Evolutionary conservation across 2,888 invertebrate genomes (phyloP), one percentile per base, ranked within the genome.

Genomic region (Patella pellucida): DNA sequence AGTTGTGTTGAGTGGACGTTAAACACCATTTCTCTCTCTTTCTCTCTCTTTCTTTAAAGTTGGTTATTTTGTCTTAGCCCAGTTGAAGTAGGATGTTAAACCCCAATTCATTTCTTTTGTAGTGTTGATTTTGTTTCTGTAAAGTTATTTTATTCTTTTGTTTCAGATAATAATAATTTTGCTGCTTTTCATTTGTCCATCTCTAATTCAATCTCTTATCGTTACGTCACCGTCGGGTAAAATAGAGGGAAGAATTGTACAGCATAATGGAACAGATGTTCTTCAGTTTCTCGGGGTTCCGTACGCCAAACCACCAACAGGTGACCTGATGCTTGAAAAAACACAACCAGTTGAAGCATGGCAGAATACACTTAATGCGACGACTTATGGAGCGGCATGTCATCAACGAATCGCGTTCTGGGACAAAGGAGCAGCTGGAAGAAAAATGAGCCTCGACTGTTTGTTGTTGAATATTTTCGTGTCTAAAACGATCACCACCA

Each of bases 301-400:
- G 19, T 88, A 84, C 76, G 88, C 87, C 15, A 80, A 83, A 74
- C 85, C 75, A 95, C 95, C 71, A 95, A 95, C 62, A 95, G 96
- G 90, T 11, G 78, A 79, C 27, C 80, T 81, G 27, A 79, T 85
- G 27, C 89, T 85, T 72, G 77, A 78, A 73, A 83, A 77, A 71
- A 84, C 86, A 7, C 76, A 78, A 72, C 87, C 83, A 0, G 80
- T 81, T 93, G 62, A n/a, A 62, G 16, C n/a, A 19, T n/a, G 23
- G 14, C n/a, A 62, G 16, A 62, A 15, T 14, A 86, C 97, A 96
- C 54, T 71, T 27, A 69, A 75, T 62, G 78, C 78, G 19, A 68
- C 75, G 3, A 41, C 27, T 52, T 73, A 68, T 31, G 73, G 71
- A 5, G 56, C 41, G 9, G 50, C 70, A 16, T 78, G 78, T 71